Percentiles rank a stretch among this genome's conserved stretches.
These are phyloP conservation scores for Liasis olivaceus DNA, from an alignment of 2,797 vertebrate species.

Conservation along the genomic window DNA sequence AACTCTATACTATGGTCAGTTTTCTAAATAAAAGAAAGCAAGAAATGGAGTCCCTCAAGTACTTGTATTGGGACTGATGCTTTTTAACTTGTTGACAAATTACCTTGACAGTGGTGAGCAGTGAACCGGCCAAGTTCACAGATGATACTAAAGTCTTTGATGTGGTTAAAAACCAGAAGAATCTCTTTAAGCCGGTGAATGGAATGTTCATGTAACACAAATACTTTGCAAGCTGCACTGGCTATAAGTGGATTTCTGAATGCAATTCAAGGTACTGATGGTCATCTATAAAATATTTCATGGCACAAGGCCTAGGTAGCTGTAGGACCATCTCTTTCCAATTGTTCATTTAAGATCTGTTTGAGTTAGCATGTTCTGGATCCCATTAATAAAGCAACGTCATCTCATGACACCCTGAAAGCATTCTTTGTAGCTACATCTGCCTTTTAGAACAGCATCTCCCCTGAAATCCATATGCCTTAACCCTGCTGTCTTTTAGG, in stretches of 20 bases:
- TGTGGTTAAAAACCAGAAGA: neutral
- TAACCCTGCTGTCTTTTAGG: neutral
- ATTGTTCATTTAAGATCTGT: neutral
- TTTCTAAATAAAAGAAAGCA: neutral
- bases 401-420: neutral
- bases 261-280: neutral
- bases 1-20: slow-evolving; percentile 1
- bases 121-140: no score
- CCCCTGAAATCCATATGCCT: neutral
- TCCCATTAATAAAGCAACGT: neutral
- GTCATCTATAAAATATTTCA: neutral
- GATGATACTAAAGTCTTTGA: neutral
- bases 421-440: neutral
- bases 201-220: neutral
- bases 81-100: no score
- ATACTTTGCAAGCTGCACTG: neutral
- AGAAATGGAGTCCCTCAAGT: no score
- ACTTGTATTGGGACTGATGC: no score
- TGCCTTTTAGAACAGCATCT: neutral
- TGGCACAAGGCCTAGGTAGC: neutral
- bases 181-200: neutral
- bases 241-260: neutral
- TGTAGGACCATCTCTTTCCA: neutral
- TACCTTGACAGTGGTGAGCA: no score
- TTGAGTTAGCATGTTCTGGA: neutral